Base-by-base conservation (phyloP, 2,797 vertebrate genomes). In the Remorina albescens region DNA sequence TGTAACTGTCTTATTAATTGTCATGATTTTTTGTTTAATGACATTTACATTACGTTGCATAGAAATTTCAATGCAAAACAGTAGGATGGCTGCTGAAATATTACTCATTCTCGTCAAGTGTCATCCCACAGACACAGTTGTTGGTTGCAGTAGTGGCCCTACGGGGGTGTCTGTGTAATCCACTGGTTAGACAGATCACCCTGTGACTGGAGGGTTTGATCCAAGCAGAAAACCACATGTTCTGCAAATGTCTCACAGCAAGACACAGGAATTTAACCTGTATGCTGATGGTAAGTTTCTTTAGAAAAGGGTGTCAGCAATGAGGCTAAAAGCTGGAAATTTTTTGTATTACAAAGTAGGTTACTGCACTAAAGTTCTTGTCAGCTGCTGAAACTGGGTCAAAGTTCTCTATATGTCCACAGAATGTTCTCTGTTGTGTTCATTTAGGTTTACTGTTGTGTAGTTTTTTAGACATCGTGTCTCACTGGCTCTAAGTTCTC, bases 131-230 rank as follows among this genome's bases (percentile, higher is more conserved):
- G 34, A 19, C 50, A 54, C 58, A 30, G 23, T 58, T 64, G 26
- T 26, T 67, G 62, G 46, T 54, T 60, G 65, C 65, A 63, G 51
- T 46, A 70, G 47, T 51, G 57, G 59, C 76, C 64, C 80, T 61
- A 49, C 50, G 8, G 78, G 81, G 82, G 77, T 75, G 62, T 56
- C 19, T 49, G 51, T 64, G 51, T 80, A 81, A 83, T 86, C 70
- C 67, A 50, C 39, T 28, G 56, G 78, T 85, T 82, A 59, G 78
- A 84, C 68, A 74, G 73, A 84, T 87, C 74, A 76, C 71, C 62
- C 74, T 72, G 67, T 71, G 84, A 85, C 68, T 80, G 74, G 57
- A 69, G 55, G 83, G 67, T 82, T 83, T 88, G 81, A 86, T 90
- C 82, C 71, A 80, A 83, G 81, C 85, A 70, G 87, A 67, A n/a